A percentile compares a stretch with the other conserved stretches of the same genome.
phyloP scores from a whole-genome alignment of 1,140 invertebrate species.

The Calephelis virginiensis region DNA sequence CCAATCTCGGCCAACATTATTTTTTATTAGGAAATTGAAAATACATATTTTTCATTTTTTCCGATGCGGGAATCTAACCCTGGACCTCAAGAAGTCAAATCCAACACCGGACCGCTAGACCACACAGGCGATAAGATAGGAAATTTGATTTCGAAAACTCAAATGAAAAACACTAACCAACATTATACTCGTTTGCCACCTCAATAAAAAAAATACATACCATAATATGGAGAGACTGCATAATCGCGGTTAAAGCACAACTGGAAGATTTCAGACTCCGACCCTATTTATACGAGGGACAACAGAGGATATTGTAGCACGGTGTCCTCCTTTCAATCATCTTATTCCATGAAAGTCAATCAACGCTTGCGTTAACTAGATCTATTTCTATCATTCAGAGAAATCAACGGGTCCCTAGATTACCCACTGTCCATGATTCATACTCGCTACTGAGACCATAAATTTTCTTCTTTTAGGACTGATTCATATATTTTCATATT shows the following conservation, averaged over 20 bases:
- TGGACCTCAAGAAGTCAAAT: too few species aligned
- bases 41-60: too few species aligned
- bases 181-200: too few species aligned
- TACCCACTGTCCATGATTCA: constrained; percentile 36
- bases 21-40: too few species aligned
- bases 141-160: too few species aligned
- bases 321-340: constrained; percentile 48
- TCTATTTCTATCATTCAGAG: constrained; percentile 64
- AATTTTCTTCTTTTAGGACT: too few species aligned
- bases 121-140: too few species aligned
- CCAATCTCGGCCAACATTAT: too few species aligned
- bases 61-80: too few species aligned
- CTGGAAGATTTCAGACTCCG: constrained; percentile 30
- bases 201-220: not conserved
- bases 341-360: constrained; percentile 68
- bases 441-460: constrained; percentile 21
- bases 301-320: constrained; percentile 43
- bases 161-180: too few species aligned
- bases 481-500: too few species aligned
- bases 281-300: constrained; percentile 46
- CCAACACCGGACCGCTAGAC: too few species aligned
- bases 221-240: not conserved
- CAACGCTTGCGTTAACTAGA: constrained; percentile 45
- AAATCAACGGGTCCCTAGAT: constrained; percentile 48
- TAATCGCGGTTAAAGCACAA: constrained; percentile 25